Conservation (phyloP, 2,888 invertebrate genomes). For the Megalurothrips usitatus region DNA sequence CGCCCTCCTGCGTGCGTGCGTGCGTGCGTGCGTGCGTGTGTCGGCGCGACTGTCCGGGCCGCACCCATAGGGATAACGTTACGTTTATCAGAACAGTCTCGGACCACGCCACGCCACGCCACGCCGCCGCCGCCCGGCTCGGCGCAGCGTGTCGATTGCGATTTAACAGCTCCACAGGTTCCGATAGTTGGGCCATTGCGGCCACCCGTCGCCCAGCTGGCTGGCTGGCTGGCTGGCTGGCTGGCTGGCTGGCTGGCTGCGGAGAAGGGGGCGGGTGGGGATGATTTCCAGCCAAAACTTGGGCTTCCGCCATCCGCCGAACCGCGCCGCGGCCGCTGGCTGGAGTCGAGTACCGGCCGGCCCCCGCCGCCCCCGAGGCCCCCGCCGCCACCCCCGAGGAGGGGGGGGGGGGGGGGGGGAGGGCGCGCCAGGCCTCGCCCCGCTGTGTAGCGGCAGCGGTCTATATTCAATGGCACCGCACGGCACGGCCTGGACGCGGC, state of each 20-base stretch:
- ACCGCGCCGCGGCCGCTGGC: too few species aligned
- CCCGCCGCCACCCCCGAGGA: too few species aligned
- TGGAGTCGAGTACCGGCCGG: background rate
- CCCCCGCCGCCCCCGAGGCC: background rate
- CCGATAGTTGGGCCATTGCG: slow-evolving; percentile 14
- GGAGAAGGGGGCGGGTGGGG: slow-evolving; percentile 5
- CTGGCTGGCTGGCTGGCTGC: too few species aligned
- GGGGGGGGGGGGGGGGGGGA: too few species aligned
- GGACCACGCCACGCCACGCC: too few species aligned
- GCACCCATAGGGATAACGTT: too few species aligned
- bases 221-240: too few species aligned
- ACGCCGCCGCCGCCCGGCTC: background rate
- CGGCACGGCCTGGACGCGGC: background rate
- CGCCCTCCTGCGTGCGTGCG: too few species aligned
- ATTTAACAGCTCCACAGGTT: slow-evolving; percentile 18
- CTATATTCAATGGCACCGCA: background rate
- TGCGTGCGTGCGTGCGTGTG: background rate
- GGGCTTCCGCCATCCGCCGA: background rate
- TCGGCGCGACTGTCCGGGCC: too few species aligned
- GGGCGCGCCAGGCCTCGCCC: background rate
- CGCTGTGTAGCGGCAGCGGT: background rate
- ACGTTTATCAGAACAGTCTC: too few species aligned
- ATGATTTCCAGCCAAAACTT: slow-evolving; percentile 17
- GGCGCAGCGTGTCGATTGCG: slow-evolving; percentile 16
- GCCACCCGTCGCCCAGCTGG: background rate